A percentile compares a stretch with the other conserved stretches of the same genome.
These are phyloP conservation scores for Aleiodes sp. DNA, from an alignment of 1,140 invertebrate species.

Conservation along the genomic window DNA sequence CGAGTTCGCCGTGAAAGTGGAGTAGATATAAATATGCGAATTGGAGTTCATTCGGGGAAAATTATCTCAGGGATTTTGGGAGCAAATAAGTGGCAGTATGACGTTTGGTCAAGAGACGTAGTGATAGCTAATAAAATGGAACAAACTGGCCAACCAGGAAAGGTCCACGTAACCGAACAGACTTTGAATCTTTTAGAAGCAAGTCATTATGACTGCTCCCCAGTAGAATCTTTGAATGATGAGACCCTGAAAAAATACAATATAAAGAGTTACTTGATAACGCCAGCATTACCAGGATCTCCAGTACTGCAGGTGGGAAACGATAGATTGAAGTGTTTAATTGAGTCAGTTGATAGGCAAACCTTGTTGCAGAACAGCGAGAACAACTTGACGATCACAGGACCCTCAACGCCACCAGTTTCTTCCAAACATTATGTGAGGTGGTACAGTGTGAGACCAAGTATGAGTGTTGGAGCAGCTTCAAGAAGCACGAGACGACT, in stretches of 20 bases:
- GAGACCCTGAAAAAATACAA: conserved; percentile 75
- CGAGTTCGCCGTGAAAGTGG: conserved; percentile 73
- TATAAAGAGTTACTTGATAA: conserved; percentile 79
- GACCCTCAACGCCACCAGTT: conserved; percentile 42
- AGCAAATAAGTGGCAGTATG: conserved; percentile 94
- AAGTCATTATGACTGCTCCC: conserved; percentile 73
- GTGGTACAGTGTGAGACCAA: conserved; percentile 50
- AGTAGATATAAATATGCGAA: conserved; percentile 93
- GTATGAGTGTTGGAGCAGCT: conserved; percentile 40
- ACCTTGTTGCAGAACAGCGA: conserved; percentile 63
- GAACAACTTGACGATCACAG: conserved; percentile 48
- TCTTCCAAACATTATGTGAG: conserved; percentile 54
- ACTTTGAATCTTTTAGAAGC: conserved; percentile 77
- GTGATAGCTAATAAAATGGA: conserved; percentile 96
- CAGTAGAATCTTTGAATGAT: conserved; percentile 73
- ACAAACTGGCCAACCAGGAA: conserved; percentile 87
- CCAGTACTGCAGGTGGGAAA: conserved; percentile 47
- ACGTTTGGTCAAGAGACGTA: conserved; percentile 96
- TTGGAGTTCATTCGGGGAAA: conserved; percentile 92
- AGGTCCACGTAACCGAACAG: conserved; percentile 85
- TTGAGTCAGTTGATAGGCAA: conserved; percentile 52
- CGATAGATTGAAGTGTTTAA: conserved; percentile 17
- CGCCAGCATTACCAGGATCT: conserved; percentile 53
- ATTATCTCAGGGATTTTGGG: conserved; percentile 93
- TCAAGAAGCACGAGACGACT: conserved; percentile 47